Evolutionary conservation across 2,888 invertebrate genomes (phyloP).

Genomic region (Eurytoma californica): DNA sequence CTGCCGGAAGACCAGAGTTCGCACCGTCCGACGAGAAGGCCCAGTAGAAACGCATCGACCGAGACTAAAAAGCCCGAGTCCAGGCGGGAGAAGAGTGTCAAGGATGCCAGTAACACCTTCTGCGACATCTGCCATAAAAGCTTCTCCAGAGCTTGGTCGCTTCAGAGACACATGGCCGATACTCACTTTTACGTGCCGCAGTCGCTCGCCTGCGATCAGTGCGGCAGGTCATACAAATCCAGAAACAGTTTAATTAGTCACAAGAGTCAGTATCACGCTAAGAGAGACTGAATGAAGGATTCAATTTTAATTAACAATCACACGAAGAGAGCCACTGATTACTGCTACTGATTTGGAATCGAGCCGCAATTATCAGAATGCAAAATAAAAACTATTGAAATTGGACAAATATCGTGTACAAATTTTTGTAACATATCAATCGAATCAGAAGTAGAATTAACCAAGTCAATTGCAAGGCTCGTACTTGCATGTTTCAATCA

Average conservation of each 20-base stretch:
- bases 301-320: background rate
- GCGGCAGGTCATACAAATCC: constrained; percentile 76
- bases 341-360: background rate
- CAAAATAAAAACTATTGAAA: too few species aligned
- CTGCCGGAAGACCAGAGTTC: constrained; percentile 49
- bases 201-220: constrained; percentile 75
- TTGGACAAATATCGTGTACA: background rate
- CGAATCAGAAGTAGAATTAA: background rate
- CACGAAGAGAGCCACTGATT: background rate
- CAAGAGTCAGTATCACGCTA: constrained; percentile 66
- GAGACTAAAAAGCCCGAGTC: background rate
- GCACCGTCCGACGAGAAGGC: background rate
- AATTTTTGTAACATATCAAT: background rate
- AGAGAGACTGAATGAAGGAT: constrained; percentile 12
- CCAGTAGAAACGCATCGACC: background rate
- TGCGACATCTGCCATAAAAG: constrained; percentile 76
- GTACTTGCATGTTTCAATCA: background rate
- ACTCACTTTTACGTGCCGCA: constrained; percentile 76
- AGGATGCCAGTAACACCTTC: constrained; percentile 62
- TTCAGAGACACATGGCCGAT: constrained; percentile 76
- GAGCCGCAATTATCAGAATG: background rate
- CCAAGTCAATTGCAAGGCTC: background rate
- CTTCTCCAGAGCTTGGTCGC: constrained; percentile 76
- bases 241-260: constrained; percentile 76
- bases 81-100: background rate